Base-by-base conservation (phyloP, 2,888 invertebrate species). In the Pedicia rivosa region DNA sequence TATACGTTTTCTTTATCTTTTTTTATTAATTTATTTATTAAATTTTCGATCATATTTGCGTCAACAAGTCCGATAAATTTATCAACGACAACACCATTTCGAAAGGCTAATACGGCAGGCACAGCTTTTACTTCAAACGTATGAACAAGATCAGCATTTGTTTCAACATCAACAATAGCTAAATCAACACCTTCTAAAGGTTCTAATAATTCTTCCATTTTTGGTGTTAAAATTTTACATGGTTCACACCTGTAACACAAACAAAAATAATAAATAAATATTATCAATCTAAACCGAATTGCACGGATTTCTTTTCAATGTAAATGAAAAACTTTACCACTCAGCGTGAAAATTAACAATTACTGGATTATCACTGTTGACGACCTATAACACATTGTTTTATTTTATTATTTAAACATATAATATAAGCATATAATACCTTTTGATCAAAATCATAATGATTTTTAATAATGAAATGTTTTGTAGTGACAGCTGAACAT, bases 221-320 rank as follows among this genome's bases (percentile, higher is more conserved):
- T 81, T 2, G 86, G 86, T 1, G 86, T 86, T 10, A 87, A 65
- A 49, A 84, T 80, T 59, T 83, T 83, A 57, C 87, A 87, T 0
- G 87, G 86, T 57, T 84, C 84, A 52, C 87, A 87, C 87, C 87
- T n/a, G n/a, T n/a, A n/a, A n/a, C n/a, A n/a, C n/a, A n/a, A n/a
- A n/a, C n/a, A n/a, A n/a, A n/a, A n/a, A n/a, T n/a, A n/a, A n/a
- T n/a, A n/a, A n/a, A n/a, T n/a, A n/a, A n/a, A n/a, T n/a, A n/a
- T n/a, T n/a, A n/a, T n/a, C n/a, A n/a, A n/a, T n/a, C n/a, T n/a
- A n/a, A n/a, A n/a, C n/a, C n/a, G n/a, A n/a, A n/a, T n/a, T n/a
- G n/a, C n/a, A n/a, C n/a, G n/a, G n/a, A n/a, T n/a, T n/a, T n/a
- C n/a, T n/a, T n/a, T n/a, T n/a, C n/a, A n/a, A n/a, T n/a, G n/a